Conservation (phyloP, 2,113 vertebrate genomes). For the Ptychochromis oligacanthus region DNA sequence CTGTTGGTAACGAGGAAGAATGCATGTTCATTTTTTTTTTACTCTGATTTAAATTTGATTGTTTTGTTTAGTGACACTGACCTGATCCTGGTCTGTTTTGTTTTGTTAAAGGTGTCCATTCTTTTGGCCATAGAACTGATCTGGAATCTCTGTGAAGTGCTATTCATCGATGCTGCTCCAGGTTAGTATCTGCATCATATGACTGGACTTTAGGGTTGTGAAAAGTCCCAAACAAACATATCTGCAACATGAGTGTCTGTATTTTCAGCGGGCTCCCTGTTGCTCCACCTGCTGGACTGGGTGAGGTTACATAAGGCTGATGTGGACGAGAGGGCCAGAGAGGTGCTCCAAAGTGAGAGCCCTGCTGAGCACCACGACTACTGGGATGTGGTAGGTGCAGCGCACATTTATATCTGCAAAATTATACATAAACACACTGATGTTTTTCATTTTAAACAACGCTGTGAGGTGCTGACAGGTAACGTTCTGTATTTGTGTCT, state of each 20-base stretch:
- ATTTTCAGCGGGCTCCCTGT: constrained; percentile 85
- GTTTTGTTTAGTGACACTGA: neutral
- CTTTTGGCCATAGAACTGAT: constrained; percentile 94
- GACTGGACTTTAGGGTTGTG: neutral
- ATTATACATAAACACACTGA: neutral
- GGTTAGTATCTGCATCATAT: constrained; percentile 75
- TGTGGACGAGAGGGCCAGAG: constrained; percentile 86
- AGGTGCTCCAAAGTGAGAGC: constrained; percentile 90
- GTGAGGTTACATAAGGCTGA: constrained; percentile 91
- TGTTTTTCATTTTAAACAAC: neutral
- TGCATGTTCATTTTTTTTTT: neutral
- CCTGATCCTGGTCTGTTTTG: neutral
- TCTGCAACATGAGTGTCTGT: neutral
- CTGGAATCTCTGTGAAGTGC: constrained; percentile 98
- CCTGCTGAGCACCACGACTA: constrained; percentile 87
- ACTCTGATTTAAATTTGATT: neutral
- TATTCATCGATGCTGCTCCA: constrained; percentile 93
- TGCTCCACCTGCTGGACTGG: constrained; percentile 95
- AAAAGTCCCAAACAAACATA: neutral
- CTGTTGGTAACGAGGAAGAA: neutral
- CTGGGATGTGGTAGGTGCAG: constrained; percentile 89
- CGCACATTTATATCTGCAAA: neutral
- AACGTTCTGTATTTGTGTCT: neutral
- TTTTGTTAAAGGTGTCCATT: constrained; percentile 85
- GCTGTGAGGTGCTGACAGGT: neutral